Evolutionary conservation across 2,888 invertebrate genomes (phyloP).

Genomic region (Pecten maximus): DNA sequence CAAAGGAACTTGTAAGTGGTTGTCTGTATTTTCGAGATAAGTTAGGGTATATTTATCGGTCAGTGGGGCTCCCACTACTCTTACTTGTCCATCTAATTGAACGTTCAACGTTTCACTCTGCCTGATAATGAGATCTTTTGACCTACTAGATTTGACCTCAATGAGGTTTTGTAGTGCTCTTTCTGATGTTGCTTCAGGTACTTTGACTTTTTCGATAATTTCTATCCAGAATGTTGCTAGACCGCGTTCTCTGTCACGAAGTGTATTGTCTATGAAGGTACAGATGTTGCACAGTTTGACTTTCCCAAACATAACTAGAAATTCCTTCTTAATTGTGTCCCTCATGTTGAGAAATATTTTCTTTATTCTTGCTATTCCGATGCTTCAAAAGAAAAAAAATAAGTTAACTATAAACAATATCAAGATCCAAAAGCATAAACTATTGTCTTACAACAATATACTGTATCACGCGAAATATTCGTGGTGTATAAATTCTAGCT

Average conservation of each 20-base stretch:
- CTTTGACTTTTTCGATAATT: slow-evolving; percentile 57
- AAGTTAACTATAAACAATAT: not conserved
- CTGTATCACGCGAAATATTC: too few species aligned
- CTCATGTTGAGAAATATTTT: slow-evolving; percentile 67
- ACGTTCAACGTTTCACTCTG: slow-evolving; percentile 60
- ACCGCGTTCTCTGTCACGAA: slow-evolving; percentile 59
- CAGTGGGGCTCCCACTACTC: slow-evolving; percentile 54
- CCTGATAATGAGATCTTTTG: slow-evolving; percentile 60
- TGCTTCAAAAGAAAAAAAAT: slow-evolving; percentile 50
- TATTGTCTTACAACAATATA: too few species aligned
- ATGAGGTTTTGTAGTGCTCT: slow-evolving; percentile 57
- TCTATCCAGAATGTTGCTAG: slow-evolving; percentile 60
- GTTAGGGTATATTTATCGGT: slow-evolving; percentile 59
- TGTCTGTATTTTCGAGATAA: slow-evolving; percentile 57
- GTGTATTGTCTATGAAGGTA: slow-evolving; percentile 62
- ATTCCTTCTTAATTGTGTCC: slow-evolving; percentile 66
- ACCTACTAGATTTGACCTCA: slow-evolving; percentile 64
- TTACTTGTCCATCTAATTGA: slow-evolving; percentile 62
- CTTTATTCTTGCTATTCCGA: slow-evolving; percentile 60
- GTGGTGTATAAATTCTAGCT: too few species aligned
- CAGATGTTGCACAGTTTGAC: slow-evolving; percentile 62
- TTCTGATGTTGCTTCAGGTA: slow-evolving; percentile 56
- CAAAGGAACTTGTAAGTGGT: slow-evolving; percentile 60
- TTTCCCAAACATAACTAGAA: slow-evolving; percentile 61
- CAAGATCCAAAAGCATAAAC: too few species aligned